Base-by-base conservation (phyloP, 2,113 vertebrate genomes). In the Muscicapa adusta region DNA sequence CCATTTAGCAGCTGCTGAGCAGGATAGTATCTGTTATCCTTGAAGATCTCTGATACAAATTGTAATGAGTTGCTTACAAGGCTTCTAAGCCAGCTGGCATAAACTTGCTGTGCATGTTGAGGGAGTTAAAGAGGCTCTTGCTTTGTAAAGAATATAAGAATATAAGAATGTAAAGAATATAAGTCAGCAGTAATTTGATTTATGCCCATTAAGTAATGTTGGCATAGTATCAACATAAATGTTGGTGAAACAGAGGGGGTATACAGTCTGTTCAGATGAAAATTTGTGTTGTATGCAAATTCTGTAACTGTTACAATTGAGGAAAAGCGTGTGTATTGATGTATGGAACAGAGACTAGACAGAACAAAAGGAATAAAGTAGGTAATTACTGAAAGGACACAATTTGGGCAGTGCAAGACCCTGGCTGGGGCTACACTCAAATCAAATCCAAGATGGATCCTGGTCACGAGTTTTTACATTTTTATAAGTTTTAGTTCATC, bases 1-100 rank as follows among this genome's bases (percentile, higher is more conserved):
- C 38, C 34, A 91, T 81, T 95, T 89, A 91, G 65, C 91, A 96
- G 71, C 84, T 93, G 81, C 63, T 89, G 88, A 83, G 85, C 56
- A 48, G 87, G 71, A 53, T 62, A 80, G 88, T 71, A 73, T 36
- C 38, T 58, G 62, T 83, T 97, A 67, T 76, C 81, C 42, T 92
- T 73, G 62, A 87, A 94, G 74, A 76, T 89, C 62, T 85, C 38
- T 76, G 56, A 85, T 47, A 62, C 34, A 38, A 40, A 76, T 66
- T 0, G 0, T 56, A 91, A 91, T 76, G 33, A 89, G 34, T 85
- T 96, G 74, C 87, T 95, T 93, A 73, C 33, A 38, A 2, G 20
- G 56, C 66, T 88, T 80, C 58, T 90, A 77, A 85, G 91, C 50
- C 82, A 95, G 78, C 63, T 96, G 85, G 78, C 67, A 20, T 60